Percentiles rank a stretch among this genome's conserved stretches.
These are phyloP conservation scores for Ochotona curzoniae DNA, from an alignment of 2,113 vertebrate species.

Conservation along the genomic window DNA sequence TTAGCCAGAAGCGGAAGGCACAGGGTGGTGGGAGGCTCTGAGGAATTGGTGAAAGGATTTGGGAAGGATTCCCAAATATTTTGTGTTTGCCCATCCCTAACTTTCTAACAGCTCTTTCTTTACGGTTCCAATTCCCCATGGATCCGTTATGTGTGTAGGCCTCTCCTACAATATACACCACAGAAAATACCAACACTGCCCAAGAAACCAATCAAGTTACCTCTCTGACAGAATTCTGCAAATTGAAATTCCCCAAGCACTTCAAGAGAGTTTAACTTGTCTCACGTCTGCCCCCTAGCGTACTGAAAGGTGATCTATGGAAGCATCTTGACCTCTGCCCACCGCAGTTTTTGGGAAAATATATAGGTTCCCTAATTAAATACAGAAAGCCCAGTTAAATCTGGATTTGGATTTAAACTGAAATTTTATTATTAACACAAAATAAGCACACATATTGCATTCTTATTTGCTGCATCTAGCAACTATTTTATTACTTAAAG, in stretches of 20 bases:
- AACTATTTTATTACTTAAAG: neutral
- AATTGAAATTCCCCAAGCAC: neutral
- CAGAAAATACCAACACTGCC: neutral
- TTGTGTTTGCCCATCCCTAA: neutral
- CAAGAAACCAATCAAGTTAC: neutral
- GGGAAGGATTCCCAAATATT: neutral
- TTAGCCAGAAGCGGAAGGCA: neutral
- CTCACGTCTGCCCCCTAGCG: neutral
- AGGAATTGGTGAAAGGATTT: neutral
- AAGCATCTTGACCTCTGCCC: constrained; percentile 37
- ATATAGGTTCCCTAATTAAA: neutral
- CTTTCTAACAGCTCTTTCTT: neutral
- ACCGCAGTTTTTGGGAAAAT: neutral
- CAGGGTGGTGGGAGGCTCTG: neutral
- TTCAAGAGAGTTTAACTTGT: neutral
- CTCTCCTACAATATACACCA: neutral
- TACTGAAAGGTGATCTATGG: neutral
- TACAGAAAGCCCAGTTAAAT: neutral
- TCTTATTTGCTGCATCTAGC: constrained; percentile 30
- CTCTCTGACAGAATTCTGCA: neutral
- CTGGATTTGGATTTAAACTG: constrained; percentile 27
- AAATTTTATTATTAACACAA: neutral
- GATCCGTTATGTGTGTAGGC: neutral
- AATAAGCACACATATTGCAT: neutral
- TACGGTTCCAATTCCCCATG: neutral